These are phyloP conservation scores for Barbus barbus DNA, from an alignment of 2,113 vertebrate species.

Conservation along the genomic window DNA sequence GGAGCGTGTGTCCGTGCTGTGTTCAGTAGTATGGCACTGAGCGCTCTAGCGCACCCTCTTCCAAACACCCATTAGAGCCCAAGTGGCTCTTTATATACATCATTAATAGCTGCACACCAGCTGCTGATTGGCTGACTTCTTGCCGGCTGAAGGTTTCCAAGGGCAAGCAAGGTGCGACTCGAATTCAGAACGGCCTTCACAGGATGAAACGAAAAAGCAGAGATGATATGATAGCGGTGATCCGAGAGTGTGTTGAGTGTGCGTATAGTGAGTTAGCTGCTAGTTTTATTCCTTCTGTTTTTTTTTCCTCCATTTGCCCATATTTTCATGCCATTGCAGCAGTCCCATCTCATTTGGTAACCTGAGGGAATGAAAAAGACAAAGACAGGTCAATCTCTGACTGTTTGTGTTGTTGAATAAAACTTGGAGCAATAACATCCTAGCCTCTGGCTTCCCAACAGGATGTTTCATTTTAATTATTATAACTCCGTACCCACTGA, in stretches of 20 bases:
- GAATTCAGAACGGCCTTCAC: constrained; percentile 54
- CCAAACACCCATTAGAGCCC: constrained; percentile 54
- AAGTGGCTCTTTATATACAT: constrained; percentile 58
- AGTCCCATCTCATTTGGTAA: constrained; percentile 57
- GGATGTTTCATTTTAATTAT: constrained; percentile 71
- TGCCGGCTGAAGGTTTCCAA: constrained; percentile 46
- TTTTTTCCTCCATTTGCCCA: not conserved
- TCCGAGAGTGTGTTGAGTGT: constrained; percentile 37
- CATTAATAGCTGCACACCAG: constrained; percentile 56
- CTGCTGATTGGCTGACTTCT: constrained; percentile 48
- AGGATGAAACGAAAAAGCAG: constrained; percentile 43
- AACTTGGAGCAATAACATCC: constrained; percentile 37
- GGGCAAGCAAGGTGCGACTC: constrained; percentile 67
- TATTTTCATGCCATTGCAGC: constrained; percentile 2
- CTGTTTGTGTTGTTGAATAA: constrained; percentile 1
- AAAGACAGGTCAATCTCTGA: constrained; percentile 6
- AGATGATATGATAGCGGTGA: constrained; percentile 40
- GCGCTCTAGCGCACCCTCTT: constrained; percentile 42
- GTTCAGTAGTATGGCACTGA: constrained; percentile 80
- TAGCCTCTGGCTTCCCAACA: constrained; percentile 58
- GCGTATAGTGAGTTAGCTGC: constrained; percentile 54
- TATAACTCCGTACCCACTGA: constrained; percentile 62
- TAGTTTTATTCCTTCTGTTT: constrained; percentile 23
- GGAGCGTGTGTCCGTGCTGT: constrained; percentile 52
- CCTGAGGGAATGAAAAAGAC: constrained; percentile 55